Evolutionary conservation across 92 coral and sea anemone genomes (phyloP), one percentile per base, ranked within the genome.

Genomic region (Nematostella vectensis): DNA sequence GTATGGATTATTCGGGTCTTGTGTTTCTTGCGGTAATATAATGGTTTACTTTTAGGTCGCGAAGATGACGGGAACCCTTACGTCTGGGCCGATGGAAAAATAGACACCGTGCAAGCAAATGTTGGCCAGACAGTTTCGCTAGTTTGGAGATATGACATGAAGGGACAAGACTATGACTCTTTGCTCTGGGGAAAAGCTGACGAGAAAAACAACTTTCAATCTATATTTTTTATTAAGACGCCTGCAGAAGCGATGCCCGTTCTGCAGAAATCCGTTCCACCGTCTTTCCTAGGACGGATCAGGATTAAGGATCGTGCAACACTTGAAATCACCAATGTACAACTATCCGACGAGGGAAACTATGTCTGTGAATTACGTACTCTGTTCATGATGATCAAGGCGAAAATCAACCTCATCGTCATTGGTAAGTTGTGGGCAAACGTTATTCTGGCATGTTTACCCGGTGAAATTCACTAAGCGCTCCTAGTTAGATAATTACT

Each of bases 391-490:
- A 74, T 69, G 0, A 65, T 51, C 56, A 80, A 68, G 55, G 71
- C 59, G 25, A 29, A 62, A 33, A 82, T 81, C 48, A 33, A 37
- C 18, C 80, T 89, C 15, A 42, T 45, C 24, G 95, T 89, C 29
- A 66, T 70, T 37, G 87, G 97, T 89, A 58, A 57, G 97, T 80
- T n/a, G n/a, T n/a, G n/a, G n/a, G n/a, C n/a, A n/a, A n/a, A n/a
- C n/a, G n/a, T n/a, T n/a, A n/a, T n/a, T n/a, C n/a, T n/a, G n/a
- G n/a, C n/a, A n/a, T n/a, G n/a, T n/a, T n/a, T 45, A 45, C 51
- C 23, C 23, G 4, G 23, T 19, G 51, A 8, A 10, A 10, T 22
- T 45, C 18, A 10, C 12, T 10, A 45, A 45, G 18, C 51, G 12
- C 51, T 6, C 9, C 23, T 45, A 6, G 51, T 45, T 45, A 45